These are phyloP conservation scores for Heterochromis multidens DNA, from an alignment of 2,113 vertebrate species.

Conservation along the genomic window DNA sequence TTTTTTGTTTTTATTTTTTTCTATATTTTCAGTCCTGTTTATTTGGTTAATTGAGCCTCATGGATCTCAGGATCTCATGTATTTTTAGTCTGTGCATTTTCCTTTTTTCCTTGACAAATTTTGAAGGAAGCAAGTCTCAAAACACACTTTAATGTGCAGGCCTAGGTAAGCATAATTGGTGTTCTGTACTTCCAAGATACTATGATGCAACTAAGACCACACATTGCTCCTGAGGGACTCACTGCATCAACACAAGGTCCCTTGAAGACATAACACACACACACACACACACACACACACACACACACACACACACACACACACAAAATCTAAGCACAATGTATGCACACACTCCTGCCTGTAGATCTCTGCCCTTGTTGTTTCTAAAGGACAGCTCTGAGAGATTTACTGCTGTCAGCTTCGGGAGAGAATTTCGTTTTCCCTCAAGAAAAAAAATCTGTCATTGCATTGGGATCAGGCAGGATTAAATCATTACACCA, in stretches of 20 bases:
- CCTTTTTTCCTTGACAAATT: background rate
- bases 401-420: constrained; percentile 20
- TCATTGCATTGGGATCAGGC: background rate
- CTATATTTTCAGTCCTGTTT: background rate
- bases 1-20: too few relatives aligned
- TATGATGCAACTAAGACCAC: constrained; percentile 46
- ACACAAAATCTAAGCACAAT: background rate
- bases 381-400: background rate
- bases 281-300: background rate
- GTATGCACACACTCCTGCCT: background rate
- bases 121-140: background rate
- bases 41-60: background rate
- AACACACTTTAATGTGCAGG: constrained; percentile 16
- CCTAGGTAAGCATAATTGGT: background rate
- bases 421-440: background rate
- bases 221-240: constrained; percentile 19
- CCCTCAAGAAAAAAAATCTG: background rate
- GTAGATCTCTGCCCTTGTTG: background rate
- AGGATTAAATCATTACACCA: constrained; percentile 6
- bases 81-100: background rate
- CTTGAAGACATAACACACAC: constrained; percentile 20
- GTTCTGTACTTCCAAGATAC: constrained; percentile 11
- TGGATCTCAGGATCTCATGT: background rate
- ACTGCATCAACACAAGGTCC: constrained; percentile 1
- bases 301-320: too few relatives aligned